Evolutionary conservation across 2,888 invertebrate genomes (phyloP), one percentile per base, ranked within the genome.

Genomic region (Helleia helle): DNA sequence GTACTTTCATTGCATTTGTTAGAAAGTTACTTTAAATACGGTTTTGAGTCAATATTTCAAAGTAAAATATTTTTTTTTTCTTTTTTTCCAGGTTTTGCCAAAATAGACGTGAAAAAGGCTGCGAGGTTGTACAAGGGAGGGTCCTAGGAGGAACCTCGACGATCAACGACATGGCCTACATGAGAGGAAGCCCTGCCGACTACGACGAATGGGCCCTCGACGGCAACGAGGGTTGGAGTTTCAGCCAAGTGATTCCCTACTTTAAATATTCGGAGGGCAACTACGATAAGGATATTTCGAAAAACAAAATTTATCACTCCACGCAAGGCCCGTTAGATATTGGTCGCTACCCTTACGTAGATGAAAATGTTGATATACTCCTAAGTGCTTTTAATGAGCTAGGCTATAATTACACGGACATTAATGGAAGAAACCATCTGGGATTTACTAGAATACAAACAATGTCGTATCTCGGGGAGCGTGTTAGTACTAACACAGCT

Each of bases 191-290:
- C 46, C 73, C 80, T 6, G 79, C 77, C 0, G 84, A 84, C 46
- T 84, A 77, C 50, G 81, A 84, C 17, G 81, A 80, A 49, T 84
- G 84, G 84, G 71, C 76, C 3, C 56, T 74, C 7, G 62, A 58
- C 29, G 84, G 81, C 1, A 83, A 83, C 42, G 71, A 79, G 2
- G 84, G 76, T 8, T 84, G 84, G 84, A 68, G 69, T 40, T 84
- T 63, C 48, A 66, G 52, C 3, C 64, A 80, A 51, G 57, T 84
- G 3, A 59, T 84, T 1, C 79, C 80, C 7, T 84, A 69, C 55
- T 84, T 81, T 52, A 84, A 83, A 52, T 77, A 84, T 47, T 84
- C 84, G 1, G 84, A 84, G 62, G 80, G 81, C 46, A 84, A 83
- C 52, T 83, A 80, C 36, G 81, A 84, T 45, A 80, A 72, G 48